Conservation (phyloP, 2,113 vertebrate species). For the Arvicanthis niloticus region DNA sequence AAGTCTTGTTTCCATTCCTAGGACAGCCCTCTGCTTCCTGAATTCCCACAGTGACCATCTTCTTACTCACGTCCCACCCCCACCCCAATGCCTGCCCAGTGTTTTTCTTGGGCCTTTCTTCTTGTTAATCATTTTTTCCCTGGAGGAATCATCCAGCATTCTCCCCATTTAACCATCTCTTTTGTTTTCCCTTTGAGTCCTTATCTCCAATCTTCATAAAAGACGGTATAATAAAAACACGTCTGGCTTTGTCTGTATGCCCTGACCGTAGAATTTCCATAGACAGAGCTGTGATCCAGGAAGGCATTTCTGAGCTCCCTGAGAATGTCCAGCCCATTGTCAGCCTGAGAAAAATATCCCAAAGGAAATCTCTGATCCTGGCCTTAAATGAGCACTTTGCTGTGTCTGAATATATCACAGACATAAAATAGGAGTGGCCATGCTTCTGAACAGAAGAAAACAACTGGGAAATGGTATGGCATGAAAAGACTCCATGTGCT, state of each 20-base stretch:
- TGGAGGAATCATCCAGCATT: slow-evolving; percentile 13
- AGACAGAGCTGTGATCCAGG: neutral
- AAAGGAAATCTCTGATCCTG: slow-evolving; percentile 63
- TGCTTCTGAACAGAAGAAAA: slow-evolving; percentile 49
- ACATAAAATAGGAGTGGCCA: slow-evolving; percentile 46
- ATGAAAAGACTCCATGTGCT: neutral
- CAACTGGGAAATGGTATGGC: slow-evolving; percentile 50
- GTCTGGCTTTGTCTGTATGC: neutral
- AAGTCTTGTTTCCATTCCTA: slow-evolving; percentile 77
- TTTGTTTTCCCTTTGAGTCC: neutral
- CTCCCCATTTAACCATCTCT: neutral
- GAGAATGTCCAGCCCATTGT: slow-evolving; percentile 47
- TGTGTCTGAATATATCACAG: slow-evolving; percentile 30
- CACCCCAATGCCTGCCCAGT: neutral
- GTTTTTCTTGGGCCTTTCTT: slow-evolving; percentile 18
- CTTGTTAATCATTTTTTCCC: slow-evolving; percentile 13
- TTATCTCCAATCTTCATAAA: neutral
- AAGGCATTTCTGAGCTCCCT: slow-evolving; percentile 27
- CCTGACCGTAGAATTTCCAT: neutral
- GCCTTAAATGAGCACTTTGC: slow-evolving; percentile 25
- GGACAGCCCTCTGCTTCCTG: neutral
- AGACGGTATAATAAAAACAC: neutral
- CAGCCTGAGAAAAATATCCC: slow-evolving; percentile 51
- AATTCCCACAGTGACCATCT: slow-evolving; percentile 68
- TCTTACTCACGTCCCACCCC: slow-evolving; percentile 51